These are phyloP conservation scores for Lepidurus packardi DNA, from an alignment of 1,140 invertebrate species.

Conservation along the genomic window DNA sequence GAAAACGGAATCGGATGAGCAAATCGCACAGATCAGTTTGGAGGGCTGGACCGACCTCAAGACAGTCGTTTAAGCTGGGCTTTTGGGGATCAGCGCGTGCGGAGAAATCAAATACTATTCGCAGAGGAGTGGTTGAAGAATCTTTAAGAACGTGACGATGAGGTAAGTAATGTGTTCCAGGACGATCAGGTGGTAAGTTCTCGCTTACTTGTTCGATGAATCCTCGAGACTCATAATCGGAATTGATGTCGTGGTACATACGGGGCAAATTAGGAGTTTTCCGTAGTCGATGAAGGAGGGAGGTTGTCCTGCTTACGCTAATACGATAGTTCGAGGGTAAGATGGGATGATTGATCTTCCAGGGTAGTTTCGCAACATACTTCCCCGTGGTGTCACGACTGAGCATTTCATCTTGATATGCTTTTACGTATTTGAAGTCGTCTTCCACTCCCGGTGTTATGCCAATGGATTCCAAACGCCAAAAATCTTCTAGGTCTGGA, in stretches of 20 bases:
- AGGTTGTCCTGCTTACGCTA: not conserved
- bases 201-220: slow-evolving; percentile 27
- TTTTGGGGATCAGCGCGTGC: not conserved
- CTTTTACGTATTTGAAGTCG: not conserved
- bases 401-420: not conserved
- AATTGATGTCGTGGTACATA: slow-evolving; percentile 22
- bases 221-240: slow-evolving; percentile 13
- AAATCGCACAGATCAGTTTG: slow-evolving; percentile 37
- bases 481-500: not conserved
- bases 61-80: slow-evolving; percentile 35
- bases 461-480: not conserved
- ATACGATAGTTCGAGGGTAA: slow-evolving; percentile 24
- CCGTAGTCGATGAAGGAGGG: not conserved
- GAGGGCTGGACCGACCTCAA: slow-evolving; percentile 5
- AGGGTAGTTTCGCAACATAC: slow-evolving; percentile 14
- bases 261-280: not conserved
- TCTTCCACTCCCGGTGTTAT: not conserved
- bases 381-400: not conserved
- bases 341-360: slow-evolving; percentile 21
- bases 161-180: slow-evolving; percentile 36
- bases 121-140: slow-evolving; percentile 36
- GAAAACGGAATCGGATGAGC: slow-evolving; percentile 38
- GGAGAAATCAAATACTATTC: slow-evolving; percentile 40
- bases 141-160: slow-evolving; percentile 38
- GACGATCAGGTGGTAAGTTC: not conserved